Evolutionary conservation across 2,113 vertebrate genomes (phyloP).

Genomic region (Leuciscus idus): DNA sequence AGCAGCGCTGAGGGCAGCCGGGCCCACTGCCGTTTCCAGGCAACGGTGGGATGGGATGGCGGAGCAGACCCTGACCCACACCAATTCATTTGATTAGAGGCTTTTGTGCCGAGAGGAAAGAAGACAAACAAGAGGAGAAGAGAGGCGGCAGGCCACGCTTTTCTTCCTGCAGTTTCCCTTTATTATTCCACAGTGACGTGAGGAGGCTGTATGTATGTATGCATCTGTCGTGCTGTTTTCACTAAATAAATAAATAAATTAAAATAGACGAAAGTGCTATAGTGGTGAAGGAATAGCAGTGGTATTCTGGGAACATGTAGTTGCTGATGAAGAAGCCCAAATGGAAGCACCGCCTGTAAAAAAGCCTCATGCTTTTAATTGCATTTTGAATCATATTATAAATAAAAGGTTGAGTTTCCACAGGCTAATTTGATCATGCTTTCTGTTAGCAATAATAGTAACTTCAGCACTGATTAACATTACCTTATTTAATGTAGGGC

Average conservation of each 20-base stretch:
- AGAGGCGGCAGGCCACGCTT: constrained; percentile 1
- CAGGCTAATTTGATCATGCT: not conserved
- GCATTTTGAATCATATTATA: no score
- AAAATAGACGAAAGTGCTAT: not conserved
- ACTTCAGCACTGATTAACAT: no score
- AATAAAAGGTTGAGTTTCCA: not conserved
- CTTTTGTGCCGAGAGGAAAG: constrained; percentile 72
- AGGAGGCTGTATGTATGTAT: not conserved
- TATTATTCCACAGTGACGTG: not conserved
- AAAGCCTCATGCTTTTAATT: no score
- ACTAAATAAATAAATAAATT: no score
- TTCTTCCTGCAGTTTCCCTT: not conserved
- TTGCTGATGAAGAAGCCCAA: not conserved
- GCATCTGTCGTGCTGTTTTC: not conserved
- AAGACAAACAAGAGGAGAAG: constrained; percentile 68
- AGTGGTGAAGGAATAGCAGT: constrained; percentile 55
- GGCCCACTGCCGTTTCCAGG: constrained; percentile 79
- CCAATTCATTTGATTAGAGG: constrained; percentile 84
- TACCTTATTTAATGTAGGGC: no score
- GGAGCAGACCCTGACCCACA: constrained; percentile 76
- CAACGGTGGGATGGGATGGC: constrained; percentile 75
- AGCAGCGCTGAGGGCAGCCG: constrained; percentile 59
- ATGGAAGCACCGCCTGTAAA: not conserved
- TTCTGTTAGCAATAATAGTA: not conserved
- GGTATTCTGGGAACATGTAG: constrained; percentile 69